Evolutionary conservation across 2,113 vertebrate genomes (phyloP).

Genomic region (Onychostruthus taczanowskii): DNA sequence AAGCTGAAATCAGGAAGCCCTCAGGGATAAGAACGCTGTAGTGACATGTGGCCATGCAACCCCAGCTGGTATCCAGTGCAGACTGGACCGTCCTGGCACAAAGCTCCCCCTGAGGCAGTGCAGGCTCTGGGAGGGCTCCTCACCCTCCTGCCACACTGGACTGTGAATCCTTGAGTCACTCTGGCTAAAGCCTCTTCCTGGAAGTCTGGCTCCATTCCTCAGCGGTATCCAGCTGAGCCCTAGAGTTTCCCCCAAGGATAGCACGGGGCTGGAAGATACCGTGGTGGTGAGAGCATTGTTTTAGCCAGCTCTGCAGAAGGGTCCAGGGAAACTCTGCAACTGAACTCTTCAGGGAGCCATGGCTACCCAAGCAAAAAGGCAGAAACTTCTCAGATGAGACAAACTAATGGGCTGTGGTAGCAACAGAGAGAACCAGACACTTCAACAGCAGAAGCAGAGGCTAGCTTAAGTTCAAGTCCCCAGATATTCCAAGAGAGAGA

Average conservation of each 20-base stretch:
- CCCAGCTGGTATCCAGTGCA: background rate
- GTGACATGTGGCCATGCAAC: background rate
- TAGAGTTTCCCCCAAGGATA: rapidly evolving
- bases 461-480: background rate
- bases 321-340: background rate
- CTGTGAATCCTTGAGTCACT: background rate
- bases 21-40: background rate
- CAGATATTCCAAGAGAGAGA: background rate
- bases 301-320: background rate
- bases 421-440: background rate
- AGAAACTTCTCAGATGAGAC: background rate
- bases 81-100: background rate
- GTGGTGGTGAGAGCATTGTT: background rate
- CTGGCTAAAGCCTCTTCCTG: background rate
- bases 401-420: background rate
- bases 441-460: background rate
- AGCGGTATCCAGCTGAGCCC: background rate
- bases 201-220: background rate
- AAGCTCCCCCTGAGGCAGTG: background rate
- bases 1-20: background rate
- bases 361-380: background rate
- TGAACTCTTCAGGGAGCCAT: background rate
- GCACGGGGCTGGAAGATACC: background rate
- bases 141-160: background rate
- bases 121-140: background rate